These are phyloP conservation scores for Rhinogobius similis DNA, from an alignment of 2,113 vertebrate genomes.

Conservation along the genomic window DNA sequence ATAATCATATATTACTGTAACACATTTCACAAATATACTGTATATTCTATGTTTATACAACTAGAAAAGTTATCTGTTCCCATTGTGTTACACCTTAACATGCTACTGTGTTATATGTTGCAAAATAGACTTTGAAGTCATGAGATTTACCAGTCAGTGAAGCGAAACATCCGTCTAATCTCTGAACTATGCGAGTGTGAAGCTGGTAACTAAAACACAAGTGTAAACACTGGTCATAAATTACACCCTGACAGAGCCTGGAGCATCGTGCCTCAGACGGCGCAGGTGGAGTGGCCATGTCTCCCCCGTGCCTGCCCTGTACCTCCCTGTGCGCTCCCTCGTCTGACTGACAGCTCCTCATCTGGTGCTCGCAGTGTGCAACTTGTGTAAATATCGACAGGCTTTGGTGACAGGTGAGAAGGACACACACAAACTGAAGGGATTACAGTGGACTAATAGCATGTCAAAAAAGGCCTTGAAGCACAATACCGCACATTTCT, in stretches of 20 bases:
- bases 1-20: too few species aligned
- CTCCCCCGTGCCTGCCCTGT: slow-evolving; percentile 10
- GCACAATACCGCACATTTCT: slow-evolving; percentile 50
- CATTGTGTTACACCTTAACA: not conserved
- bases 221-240: slow-evolving; percentile 72
- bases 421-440: slow-evolving; percentile 16
- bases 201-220: slow-evolving; percentile 74
- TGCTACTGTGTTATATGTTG: slow-evolving; percentile 32
- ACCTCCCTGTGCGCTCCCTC: slow-evolving; percentile 38
- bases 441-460: slow-evolving; percentile 42
- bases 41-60: too few species aligned
- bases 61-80: not conserved
- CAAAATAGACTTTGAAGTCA: slow-evolving; percentile 41
- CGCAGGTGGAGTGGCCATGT: slow-evolving; percentile 64
- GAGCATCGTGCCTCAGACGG: slow-evolving; percentile 49
- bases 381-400: slow-evolving; percentile 64
- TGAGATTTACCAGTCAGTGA: slow-evolving; percentile 44
- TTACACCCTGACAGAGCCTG: slow-evolving; percentile 57
- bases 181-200: slow-evolving; percentile 54
- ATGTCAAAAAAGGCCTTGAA: slow-evolving; percentile 38
- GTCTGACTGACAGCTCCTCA: slow-evolving; percentile 66
- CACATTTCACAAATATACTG: too few species aligned
- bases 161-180: slow-evolving; percentile 62
- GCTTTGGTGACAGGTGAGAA: slow-evolving; percentile 39
- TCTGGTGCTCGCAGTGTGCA: slow-evolving; percentile 42